A percentile compares a stretch with the other conserved stretches of the same genome.
These are phyloP conservation scores for Hiodon alosoides DNA, from an alignment of 2,113 vertebrate species.

Conservation along the genomic window DNA sequence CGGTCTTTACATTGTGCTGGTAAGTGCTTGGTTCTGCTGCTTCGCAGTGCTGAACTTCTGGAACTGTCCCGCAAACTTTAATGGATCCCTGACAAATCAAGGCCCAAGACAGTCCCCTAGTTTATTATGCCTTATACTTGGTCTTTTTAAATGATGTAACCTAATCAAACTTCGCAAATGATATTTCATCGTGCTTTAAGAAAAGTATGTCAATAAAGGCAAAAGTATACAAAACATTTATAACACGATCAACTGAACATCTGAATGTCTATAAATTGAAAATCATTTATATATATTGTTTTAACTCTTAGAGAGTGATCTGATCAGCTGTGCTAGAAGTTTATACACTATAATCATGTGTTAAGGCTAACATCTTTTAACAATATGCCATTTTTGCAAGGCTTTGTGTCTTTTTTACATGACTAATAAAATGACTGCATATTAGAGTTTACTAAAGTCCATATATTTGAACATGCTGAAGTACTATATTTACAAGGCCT, in stretches of 20 bases:
- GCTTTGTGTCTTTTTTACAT: neutral
- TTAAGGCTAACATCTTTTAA: conserved; percentile 8
- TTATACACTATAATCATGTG: conserved; percentile 12
- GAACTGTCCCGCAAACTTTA: too few relatives aligned
- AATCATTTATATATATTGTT: neutral
- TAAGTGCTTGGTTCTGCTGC: conserved; percentile 15
- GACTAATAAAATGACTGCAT: conserved; percentile 3
- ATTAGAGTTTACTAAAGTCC: neutral
- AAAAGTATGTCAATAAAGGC: conserved; percentile 3
- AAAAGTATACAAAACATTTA: neutral
- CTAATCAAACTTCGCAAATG: too few relatives aligned
- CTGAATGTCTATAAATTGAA: neutral
- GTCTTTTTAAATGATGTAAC: too few relatives aligned
- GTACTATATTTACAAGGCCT: neutral
- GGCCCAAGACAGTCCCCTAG: too few relatives aligned
- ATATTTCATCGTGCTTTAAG: neutral
- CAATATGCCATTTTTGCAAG: neutral
- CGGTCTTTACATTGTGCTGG: neutral
- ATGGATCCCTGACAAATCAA: too few relatives aligned
- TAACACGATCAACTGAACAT: neutral
- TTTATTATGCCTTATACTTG: too few relatives aligned
- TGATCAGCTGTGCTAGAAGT: conserved; percentile 22
- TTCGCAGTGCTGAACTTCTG: conserved; percentile 9
- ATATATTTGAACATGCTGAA: neutral
- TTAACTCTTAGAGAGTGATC: conserved; percentile 14